These are phyloP conservation scores for Protonibea diacanthus DNA, from an alignment of 2,797 vertebrate genomes.

Conservation along the genomic window DNA sequence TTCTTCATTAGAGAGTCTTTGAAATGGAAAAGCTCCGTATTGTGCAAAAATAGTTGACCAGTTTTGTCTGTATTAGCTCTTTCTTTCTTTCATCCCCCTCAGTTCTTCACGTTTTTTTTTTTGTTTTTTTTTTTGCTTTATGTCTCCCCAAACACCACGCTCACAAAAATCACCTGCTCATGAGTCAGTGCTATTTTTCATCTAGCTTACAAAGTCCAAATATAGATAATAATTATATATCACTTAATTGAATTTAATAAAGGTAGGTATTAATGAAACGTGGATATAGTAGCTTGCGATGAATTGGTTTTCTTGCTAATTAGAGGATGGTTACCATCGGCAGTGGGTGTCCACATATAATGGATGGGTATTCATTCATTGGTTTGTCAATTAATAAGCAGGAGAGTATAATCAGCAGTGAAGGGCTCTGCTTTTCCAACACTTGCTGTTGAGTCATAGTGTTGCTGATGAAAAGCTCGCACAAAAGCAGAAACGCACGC, in stretches of 20 bases:
- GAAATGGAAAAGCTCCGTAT: neutral
- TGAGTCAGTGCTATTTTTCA: constrained; percentile 32
- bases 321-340: constrained; percentile 64
- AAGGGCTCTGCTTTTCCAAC: constrained; percentile 42
- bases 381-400: constrained; percentile 71
- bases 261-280: constrained; percentile 64
- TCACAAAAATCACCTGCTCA: constrained; percentile 19
- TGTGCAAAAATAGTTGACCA: neutral
- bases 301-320: constrained; percentile 67
- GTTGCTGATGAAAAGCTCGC: constrained; percentile 48
- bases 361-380: constrained; percentile 65
- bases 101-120: neutral
- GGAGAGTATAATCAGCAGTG: constrained; percentile 61
- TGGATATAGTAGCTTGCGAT: constrained; percentile 59
- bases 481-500: constrained; percentile 43
- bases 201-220: constrained; percentile 22
- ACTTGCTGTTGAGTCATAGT: constrained; percentile 65
- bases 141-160: neutral
- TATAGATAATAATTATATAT: constrained; percentile 59
- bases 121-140: constrained; percentile 8
- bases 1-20: constrained; percentile 14
- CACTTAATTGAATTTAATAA: constrained; percentile 63
- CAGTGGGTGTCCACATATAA: constrained; percentile 65
- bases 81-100: neutral
- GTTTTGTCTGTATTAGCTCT: neutral